phyloP scores from a whole-genome alignment of 2,113 vertebrate genomes.

The Leiothrix lutea region DNA sequence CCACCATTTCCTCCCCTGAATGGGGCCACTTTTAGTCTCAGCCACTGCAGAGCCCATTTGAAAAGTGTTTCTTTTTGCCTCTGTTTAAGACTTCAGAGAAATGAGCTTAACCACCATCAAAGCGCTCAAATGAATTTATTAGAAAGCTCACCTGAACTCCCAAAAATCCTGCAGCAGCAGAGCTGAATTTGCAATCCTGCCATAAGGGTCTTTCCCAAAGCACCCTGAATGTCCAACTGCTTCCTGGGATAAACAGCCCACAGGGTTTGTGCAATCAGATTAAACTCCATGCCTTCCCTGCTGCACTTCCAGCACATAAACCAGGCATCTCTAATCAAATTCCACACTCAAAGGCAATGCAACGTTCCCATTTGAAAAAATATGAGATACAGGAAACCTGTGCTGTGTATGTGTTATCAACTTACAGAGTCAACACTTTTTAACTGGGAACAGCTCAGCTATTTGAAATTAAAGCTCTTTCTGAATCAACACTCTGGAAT shows the following conservation, averaged over 20 bases:
- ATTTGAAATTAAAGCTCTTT: background rate
- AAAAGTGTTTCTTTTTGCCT: fast-evolving
- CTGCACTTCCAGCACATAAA: background rate
- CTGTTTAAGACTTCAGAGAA: background rate
- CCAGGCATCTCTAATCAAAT: background rate
- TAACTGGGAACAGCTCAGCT: background rate
- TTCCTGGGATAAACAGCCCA: background rate
- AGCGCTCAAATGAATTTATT: fast-evolving
- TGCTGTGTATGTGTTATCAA: background rate
- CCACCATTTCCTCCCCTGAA: background rate
- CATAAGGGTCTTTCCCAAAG: background rate
- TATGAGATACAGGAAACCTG: fast-evolving
- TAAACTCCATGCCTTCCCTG: background rate
- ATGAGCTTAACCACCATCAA: background rate
- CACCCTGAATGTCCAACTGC: background rate
- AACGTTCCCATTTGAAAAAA: background rate
- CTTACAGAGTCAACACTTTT: background rate
- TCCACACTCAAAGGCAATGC: background rate
- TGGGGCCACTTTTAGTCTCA: background rate
- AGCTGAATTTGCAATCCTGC: background rate
- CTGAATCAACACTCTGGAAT: background rate
- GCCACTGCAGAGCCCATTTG: background rate
- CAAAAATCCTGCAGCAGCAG: background rate
- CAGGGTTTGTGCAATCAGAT: background rate
- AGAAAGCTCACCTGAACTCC: background rate